Base-by-base conservation (phyloP, 1,140 invertebrate genomes). In the Sitodiplosis mosellana region DNA sequence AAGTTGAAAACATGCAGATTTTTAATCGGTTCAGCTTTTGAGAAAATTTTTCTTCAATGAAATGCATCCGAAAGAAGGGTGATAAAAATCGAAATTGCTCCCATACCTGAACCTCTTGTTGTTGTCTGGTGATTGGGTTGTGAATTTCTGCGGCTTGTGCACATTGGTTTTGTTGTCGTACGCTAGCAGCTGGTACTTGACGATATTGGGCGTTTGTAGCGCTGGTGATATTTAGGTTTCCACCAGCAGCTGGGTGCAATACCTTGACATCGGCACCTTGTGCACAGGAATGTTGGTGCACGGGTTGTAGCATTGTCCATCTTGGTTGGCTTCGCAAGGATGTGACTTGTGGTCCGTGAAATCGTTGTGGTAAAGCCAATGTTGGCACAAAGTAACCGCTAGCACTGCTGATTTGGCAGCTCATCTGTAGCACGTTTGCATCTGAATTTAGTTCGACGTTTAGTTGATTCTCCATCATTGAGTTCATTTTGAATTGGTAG, bases 341-440 rank as follows among this genome's bases (percentile, higher is more conserved):
- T 8, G 83, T 64, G 62, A 91, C 83, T 45, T 87, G 81, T 17
- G 87, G 80, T 48, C 85, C 82, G 60, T 83, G 92, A 69, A 87
- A 87, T 37, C 88, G 75, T 60, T 90, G 87, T 41, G 84, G 76
- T 48, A 86, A 86, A 47, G 84, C 81, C 55, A 92, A 75, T 11
- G 88, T 90, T 40, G 91, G 91, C 50, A 97, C 81, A 59, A 92
- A 94, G 67, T 90, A 97, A 20, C 77, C 76, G 33, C 78, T 81
- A 41, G 82, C 76, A 53, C 77, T 73, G 33, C 84, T n/a, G n/a
- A n/a, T n/a, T n/a, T n/a, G n/a, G n/a, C n/a, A n/a, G n/a, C n/a
- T n/a, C n/a, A n/a, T n/a, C n/a, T n/a, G n/a, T n/a, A n/a, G n/a
- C n/a, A n/a, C n/a, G n/a, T n/a, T n/a, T n/a, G n/a, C n/a, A n/a